Evolutionary conservation across 1,140 invertebrate genomes (phyloP), one percentile per base, ranked within the genome.

Genomic region (Calliopsis andreniformis): DNA sequence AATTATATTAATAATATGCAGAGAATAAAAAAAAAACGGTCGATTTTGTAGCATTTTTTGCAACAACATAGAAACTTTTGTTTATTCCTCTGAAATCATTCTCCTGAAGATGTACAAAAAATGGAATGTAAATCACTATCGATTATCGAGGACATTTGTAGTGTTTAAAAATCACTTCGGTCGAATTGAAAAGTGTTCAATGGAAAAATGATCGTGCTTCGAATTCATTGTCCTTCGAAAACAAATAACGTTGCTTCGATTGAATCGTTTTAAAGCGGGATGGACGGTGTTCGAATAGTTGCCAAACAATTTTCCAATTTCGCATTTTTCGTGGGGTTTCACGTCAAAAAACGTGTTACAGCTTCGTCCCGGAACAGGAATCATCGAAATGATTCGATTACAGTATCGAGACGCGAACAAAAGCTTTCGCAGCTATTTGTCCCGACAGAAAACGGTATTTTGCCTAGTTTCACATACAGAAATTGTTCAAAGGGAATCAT

Each of bases 301-400:
- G 10, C 39, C 59, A 20, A 43, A 42, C 59, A 62, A 62, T 62
- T 62, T 62, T 45, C 59, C 59, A 62, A 43, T 62, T 23, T 45
- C 59, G 59, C 39, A 62, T 62, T 45, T 62, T 28, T 12, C 39
- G 35, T 20, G n/a, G 39, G 23, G 28, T 20, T 58, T 58, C 30
- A 8, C 55, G 55, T 28, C 43, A n/a, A 12, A 3, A 20, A 18
- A 56, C 55, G 18, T 30, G 55, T 62, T 7, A 18, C 39, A 32
- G 59, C 16, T 45, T 45, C 39, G 23, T 25, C 8, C 39, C n/a
- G 23, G 23, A 5, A 16, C 12, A 28, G 7, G 59, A 45, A 62
- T 62, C 59, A 62, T 62, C 39, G 59, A 28, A 43, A 62, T 62
- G 25, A 62, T 45, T 62, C 59, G 59, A 62, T 62, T 62, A 62